Evolutionary conservation across 2,888 invertebrate genomes (phyloP).

Genomic region (Pediacus dermestoides): DNA sequence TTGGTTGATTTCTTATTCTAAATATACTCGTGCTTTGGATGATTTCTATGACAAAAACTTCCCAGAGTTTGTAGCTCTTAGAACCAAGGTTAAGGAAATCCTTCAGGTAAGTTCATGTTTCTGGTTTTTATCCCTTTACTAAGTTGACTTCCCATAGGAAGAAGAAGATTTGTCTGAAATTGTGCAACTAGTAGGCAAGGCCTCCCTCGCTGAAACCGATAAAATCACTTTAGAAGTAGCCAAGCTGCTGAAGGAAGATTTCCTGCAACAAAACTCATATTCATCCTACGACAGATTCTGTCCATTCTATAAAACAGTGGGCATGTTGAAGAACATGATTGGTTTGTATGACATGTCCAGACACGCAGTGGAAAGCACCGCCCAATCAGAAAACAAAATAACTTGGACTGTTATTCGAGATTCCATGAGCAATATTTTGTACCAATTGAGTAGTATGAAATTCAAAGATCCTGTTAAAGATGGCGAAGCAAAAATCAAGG

Average conservation of each 20-base stretch:
- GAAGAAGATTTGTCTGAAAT: conserved; percentile 99
- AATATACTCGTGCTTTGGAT: conserved; percentile 97
- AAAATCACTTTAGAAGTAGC: conserved; percentile 99
- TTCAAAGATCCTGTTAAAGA: conserved; percentile 99
- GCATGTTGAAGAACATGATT: conserved; percentile 98
- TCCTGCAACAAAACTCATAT: conserved; percentile 98
- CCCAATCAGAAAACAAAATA: conserved; percentile 98
- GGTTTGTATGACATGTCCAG: conserved; percentile 97
- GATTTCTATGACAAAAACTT: conserved; percentile 99
- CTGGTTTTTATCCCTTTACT: no score
- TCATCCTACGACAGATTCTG: conserved; percentile 95
- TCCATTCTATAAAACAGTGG: conserved; percentile 99
- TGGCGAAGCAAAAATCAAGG: conserved; percentile 95
- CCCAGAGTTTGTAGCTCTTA: conserved; percentile 92
- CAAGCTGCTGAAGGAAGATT: conserved; percentile 97
- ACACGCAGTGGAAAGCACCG: conserved; percentile 96
- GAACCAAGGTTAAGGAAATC: conserved; percentile 82
- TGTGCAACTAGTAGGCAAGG: conserved; percentile 99
- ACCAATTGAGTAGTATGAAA: conserved; percentile 98
- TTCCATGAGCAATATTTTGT: conserved; percentile 92
- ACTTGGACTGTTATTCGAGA: conserved; percentile 98
- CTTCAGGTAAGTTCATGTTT: conserved; percentile 19
- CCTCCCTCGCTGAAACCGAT: conserved; percentile 96
- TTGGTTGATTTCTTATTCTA: conserved; percentile 97
- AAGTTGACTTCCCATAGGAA: conserved; percentile 53